Evolutionary conservation across 1,140 invertebrate genomes (phyloP), one percentile per base, ranked within the genome.

Genomic region (Idris sp.): DNA sequence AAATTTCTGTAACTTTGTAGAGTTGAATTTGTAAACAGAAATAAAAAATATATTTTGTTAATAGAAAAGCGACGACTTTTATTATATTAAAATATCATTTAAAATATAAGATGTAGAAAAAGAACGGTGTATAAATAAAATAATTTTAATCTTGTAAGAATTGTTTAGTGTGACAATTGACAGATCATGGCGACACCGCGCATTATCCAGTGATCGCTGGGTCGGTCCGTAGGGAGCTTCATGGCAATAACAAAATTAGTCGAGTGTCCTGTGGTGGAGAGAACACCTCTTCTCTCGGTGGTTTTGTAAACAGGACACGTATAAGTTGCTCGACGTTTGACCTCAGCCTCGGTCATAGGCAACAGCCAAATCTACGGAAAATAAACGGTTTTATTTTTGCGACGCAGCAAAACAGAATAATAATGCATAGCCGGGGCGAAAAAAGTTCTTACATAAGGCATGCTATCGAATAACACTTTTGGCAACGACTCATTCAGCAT

Each of bases 241-340:
- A 97, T 93, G 56, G 91, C 92, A 72, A 97, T 91, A 19, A 98
- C 94, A 82, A 96, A 97, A 89, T 97, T 97, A 13, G 95, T 97
- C 41, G 95, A 97, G 86, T 97, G 96, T 7, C 96, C 96, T 5
- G 96, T 97, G n/a, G 96, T 97, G 43, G 95, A 96, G 11, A 97
- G 87, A 1, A 93, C 91, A 18, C 96, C 95, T 56, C 93, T 90
- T 31, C 96, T 86, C 79, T 96, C 95, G 26, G 92, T 90, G 3
- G 96, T 98, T 88, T 97, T 97, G 85, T 98, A 98, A 48, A 97
- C 88, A 0, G 96, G 96, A 83, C 95, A 96, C 22, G 89, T 87
- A 84, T 96, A 96, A 49, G 89, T 90, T 4, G 90, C 83, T n/a
- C 88, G 88, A 16, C 89, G 84, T 1, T 89, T 86, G 15, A 95